Percentiles rank a stretch among this genome's conserved stretches.
These are phyloP conservation scores for Carcinoscorpius rotundicauda DNA, from an alignment of 1,140 invertebrate genomes.

Conservation along the genomic window DNA sequence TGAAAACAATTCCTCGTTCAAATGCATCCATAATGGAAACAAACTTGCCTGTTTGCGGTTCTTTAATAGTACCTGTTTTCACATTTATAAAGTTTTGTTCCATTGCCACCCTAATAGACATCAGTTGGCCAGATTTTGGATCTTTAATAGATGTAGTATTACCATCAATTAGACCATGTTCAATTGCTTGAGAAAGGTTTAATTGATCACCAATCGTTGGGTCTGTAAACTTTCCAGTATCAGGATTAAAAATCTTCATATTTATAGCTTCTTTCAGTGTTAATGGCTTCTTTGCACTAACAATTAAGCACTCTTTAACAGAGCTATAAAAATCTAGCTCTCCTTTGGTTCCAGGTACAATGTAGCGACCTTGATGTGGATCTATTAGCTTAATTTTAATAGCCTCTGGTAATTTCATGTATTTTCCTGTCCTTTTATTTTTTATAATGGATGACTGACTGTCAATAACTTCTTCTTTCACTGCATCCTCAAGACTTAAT, in stretches of 20 bases:
- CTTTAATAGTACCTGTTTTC: slow-evolving; percentile 56
- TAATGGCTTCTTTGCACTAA: slow-evolving; percentile 53
- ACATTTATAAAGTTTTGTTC: slow-evolving; percentile 66
- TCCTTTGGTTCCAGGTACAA: slow-evolving; percentile 42
- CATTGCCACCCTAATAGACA: slow-evolving; percentile 57
- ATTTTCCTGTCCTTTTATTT: slow-evolving; percentile 40
- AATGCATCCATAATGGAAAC: slow-evolving; percentile 56
- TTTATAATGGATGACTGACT: slow-evolving; percentile 10
- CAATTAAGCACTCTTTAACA: slow-evolving; percentile 54
- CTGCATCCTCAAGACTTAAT: slow-evolving; percentile 63
- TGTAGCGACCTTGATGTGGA: slow-evolving; percentile 52
- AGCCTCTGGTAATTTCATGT: slow-evolving; percentile 59
- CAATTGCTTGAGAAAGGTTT: slow-evolving; percentile 51
- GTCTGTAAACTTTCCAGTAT: slow-evolving; percentile 65
- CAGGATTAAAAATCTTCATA: slow-evolving; percentile 57
- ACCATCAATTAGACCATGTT: slow-evolving; percentile 56
- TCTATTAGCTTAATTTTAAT: slow-evolving; percentile 59
- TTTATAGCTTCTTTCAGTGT: slow-evolving; percentile 63
- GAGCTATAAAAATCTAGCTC: slow-evolving; percentile 50
- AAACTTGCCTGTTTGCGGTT: slow-evolving; percentile 56
- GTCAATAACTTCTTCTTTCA: slow-evolving; percentile 45
- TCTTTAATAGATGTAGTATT: slow-evolving; percentile 64
- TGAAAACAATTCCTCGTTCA: slow-evolving; percentile 56
- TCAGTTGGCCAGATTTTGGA: slow-evolving; percentile 52
- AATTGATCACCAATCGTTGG: slow-evolving; percentile 53